Base-by-base conservation (phyloP, 2,113 vertebrate genomes). In the Pelodiscus sinensis region DNA sequence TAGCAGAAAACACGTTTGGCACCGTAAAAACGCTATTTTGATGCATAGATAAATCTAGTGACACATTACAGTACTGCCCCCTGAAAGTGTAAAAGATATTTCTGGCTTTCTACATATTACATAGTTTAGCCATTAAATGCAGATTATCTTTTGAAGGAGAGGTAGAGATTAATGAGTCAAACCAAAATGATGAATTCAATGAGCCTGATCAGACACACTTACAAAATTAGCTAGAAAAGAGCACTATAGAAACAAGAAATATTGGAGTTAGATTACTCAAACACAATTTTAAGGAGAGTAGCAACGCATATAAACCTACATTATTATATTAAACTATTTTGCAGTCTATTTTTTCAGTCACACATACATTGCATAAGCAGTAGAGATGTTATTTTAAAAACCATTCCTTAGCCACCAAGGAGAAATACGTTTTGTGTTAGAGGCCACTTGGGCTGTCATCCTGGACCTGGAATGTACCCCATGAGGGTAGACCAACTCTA, bases 81-180 rank as follows among this genome's bases (percentile, higher is more conserved):
- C 90, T 92, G 96, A 93, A 84, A 97, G 79, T 56, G 25, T 94
- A 80, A 60, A 68, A 92, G 79, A 90, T 91, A 95, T 89, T 95
- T 81, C 91, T 96, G 56, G 9, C 82, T 97, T 97, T 89, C 85
- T 98, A 94, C 94, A 95, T 96, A 94, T 97, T 97, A 94, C 68
- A 96, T 96, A 97, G 97, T 85, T 83, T 87, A 91, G 78, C 91
- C 91, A 96, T 97, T 98, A 97, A 97, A 97, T 89, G 94, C 78
- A 95, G 93, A 98, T 97, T 97, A 96, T 97, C 93, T 97, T 97
- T 96, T 90, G 90, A 96, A 96, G 85, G 77, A 90, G 91, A 97
- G 93, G 92, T 96, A 97, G 94, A 97, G 96, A 98, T 97, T 97
- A 98, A 98, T 98, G 97, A 96, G 84, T 95, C 97, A 98, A 97